A percentile compares a stretch with the other conserved stretches of the same genome.
phyloP scores from a whole-genome alignment of 2,113 vertebrate genomes.

The Alligator mississippiensis region DNA sequence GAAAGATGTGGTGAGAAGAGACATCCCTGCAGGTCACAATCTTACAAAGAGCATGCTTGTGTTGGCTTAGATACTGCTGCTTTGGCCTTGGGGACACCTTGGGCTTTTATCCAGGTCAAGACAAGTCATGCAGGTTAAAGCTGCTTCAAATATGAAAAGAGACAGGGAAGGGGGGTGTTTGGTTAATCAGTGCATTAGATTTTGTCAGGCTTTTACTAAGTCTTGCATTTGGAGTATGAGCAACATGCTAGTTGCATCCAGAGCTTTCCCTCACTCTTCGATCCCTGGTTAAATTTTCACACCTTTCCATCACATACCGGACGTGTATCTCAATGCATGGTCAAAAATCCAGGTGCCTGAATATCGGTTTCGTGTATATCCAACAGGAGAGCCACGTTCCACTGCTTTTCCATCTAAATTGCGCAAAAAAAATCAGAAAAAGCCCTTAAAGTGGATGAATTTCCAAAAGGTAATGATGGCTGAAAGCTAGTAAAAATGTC shows the following conservation, averaged over 20 bases:
- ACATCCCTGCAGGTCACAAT: fast-evolving
- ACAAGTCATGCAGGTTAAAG: slow-evolving; percentile 22
- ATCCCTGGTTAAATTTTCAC: slow-evolving; percentile 54
- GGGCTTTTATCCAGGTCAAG: background rate
- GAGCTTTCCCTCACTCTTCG: slow-evolving; percentile 35
- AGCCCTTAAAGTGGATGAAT: slow-evolving; percentile 65
- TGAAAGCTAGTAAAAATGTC: slow-evolving; percentile 46
- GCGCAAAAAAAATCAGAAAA: slow-evolving; percentile 71
- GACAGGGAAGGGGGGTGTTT: background rate
- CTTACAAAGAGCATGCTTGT: background rate
- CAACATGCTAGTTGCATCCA: background rate
- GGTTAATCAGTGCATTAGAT: slow-evolving; percentile 41
- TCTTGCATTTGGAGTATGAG: background rate
- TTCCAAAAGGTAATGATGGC: slow-evolving; percentile 43
- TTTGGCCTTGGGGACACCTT: fast-evolving
- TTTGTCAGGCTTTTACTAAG: background rate
- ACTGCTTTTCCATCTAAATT: slow-evolving; percentile 76
- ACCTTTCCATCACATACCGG: slow-evolving; percentile 69
- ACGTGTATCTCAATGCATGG: slow-evolving; percentile 69
- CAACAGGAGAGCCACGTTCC: slow-evolving; percentile 61
- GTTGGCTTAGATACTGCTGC: background rate
- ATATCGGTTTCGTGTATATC: slow-evolving; percentile 69
- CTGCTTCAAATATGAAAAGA: background rate
- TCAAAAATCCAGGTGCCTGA: slow-evolving; percentile 79
- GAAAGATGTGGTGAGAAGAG: background rate